These are phyloP conservation scores for Strigamia maritima DNA, from an alignment of 2,888 invertebrate species.

Conservation along the genomic window DNA sequence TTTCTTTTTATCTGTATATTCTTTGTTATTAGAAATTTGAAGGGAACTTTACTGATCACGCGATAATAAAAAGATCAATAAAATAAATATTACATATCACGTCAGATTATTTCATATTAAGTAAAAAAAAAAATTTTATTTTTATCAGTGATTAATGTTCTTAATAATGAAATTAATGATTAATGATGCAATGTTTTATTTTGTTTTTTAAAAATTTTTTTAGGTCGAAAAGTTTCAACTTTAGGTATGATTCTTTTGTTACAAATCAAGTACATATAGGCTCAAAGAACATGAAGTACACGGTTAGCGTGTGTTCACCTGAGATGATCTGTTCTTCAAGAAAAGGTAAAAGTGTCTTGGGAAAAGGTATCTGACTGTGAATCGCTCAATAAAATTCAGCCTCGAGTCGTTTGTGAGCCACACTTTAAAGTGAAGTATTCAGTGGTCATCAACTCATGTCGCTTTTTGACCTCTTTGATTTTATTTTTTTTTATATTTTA, in stretches of 20 bases:
- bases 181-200: background rate
- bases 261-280: background rate
- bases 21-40: background rate
- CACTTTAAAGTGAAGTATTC: conserved; percentile 27
- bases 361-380: conserved; percentile 29
- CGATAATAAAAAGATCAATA: background rate
- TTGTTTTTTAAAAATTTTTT: background rate
- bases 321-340: conserved; percentile 29
- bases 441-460: conserved; percentile 27
- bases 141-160: background rate
- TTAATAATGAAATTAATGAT: background rate
- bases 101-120: background rate
- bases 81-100: background rate
- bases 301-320: conserved; percentile 23
- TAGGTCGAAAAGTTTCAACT: background rate
- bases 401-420: conserved; percentile 27
- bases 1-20: background rate
- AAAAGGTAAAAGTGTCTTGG: conserved; percentile 25
- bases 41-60: background rate
- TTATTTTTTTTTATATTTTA: background rate
- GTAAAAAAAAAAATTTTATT: background rate
- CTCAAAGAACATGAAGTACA: background rate
- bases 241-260: background rate
- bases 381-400: conserved; percentile 32
- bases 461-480: background rate